phyloP scores from a whole-genome alignment of 2,888 invertebrate genomes.

The Sesia bembeciformis region DNA sequence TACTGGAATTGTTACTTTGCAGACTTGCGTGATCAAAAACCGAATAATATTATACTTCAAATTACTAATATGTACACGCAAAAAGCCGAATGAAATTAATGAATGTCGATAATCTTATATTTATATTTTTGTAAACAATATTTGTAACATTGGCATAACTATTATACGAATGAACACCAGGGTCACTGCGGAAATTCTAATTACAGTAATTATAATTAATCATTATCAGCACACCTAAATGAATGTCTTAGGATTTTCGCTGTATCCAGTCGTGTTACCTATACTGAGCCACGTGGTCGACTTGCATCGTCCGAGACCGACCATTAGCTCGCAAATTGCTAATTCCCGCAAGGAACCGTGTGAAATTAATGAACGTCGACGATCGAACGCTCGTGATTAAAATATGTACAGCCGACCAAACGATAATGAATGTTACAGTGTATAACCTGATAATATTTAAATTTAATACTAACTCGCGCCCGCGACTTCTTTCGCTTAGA shows the following conservation, averaged over 20 bases:
- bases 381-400: not conserved
- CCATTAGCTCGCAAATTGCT: slow-evolving; percentile 14
- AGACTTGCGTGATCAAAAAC: too few species aligned
- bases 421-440: too few species aligned
- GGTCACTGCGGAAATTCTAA: not conserved
- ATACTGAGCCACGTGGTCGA: not conserved
- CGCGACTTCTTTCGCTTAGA: too few species aligned
- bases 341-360: slow-evolving; percentile 10
- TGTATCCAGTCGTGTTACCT: not conserved
- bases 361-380: not conserved
- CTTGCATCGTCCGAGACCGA: not conserved
- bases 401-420: not conserved
- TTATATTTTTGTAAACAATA: too few species aligned
- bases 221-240: not conserved
- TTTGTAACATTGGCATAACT: not conserved
- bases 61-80: too few species aligned
- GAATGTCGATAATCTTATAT: too few species aligned
- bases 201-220: not conserved
- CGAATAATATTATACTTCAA: too few species aligned
- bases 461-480: too few species aligned
- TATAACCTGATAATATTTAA: too few species aligned
- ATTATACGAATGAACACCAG: not conserved
- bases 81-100: too few species aligned
- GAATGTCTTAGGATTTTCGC: too few species aligned
- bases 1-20: too few species aligned